Evolutionary conservation across 2,888 invertebrate species (phyloP).

Genomic region (Cheiracanthium punctorium): DNA sequence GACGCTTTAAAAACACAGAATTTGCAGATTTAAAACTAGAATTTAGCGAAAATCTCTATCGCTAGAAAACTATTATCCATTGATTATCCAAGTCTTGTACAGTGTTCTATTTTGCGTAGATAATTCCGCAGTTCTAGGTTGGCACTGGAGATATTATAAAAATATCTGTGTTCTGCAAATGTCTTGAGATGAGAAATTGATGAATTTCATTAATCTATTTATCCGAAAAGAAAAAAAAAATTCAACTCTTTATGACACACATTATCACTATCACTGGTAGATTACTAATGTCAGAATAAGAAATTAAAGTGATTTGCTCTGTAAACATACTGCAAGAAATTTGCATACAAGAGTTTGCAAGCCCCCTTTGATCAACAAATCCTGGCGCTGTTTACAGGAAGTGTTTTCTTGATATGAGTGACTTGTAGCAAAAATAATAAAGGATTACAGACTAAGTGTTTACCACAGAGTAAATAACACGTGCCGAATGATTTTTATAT

Average conservation of each 20-base stretch:
- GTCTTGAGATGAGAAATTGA: constrained; percentile 46
- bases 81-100: constrained; percentile 53
- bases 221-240: constrained; percentile 16
- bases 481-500: constrained; percentile 12
- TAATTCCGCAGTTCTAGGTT: constrained; percentile 53
- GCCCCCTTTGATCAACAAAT: not conserved
- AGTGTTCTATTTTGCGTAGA: constrained; percentile 41
- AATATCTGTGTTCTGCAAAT: constrained; percentile 58
- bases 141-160: constrained; percentile 69
- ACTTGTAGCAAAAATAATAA: constrained; percentile 49
- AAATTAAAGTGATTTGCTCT: constrained; percentile 47
- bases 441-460: constrained; percentile 27
- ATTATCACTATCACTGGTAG: constrained; percentile 35
- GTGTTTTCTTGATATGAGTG: constrained; percentile 61
- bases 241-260: constrained; percentile 35
- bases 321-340: constrained; percentile 33
- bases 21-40: constrained; percentile 50
- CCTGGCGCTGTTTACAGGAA: constrained; percentile 26
- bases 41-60: constrained; percentile 46
- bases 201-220: constrained; percentile 44
- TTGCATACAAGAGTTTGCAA: not conserved
- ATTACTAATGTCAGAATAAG: constrained; percentile 38
- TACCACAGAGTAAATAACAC: constrained; percentile 12
- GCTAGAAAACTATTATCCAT: constrained; percentile 54
- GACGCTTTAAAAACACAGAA: constrained; percentile 56